Evolutionary conservation across 2,888 invertebrate species (phyloP), one percentile per base, ranked within the genome.

Genomic region (Aleiodes testaceus): DNA sequence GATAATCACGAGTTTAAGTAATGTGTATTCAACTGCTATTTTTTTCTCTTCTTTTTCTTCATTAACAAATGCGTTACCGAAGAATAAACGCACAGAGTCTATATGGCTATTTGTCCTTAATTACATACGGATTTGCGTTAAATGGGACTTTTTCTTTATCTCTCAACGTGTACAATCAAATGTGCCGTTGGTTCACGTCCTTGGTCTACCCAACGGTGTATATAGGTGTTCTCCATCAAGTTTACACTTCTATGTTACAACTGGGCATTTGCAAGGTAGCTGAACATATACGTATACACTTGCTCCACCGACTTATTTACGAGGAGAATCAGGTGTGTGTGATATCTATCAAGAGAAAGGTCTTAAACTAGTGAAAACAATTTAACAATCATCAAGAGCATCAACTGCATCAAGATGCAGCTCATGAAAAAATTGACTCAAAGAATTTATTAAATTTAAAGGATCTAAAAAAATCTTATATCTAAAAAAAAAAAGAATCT

Each of bases 141-240:
- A 36, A 47, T n/a, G 14, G 47, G 14, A 1, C 5, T 47, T 47
- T 47, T 9, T 36, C 11, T 36, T 36, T 36, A n/a, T 9, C 16
- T 14, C 47, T 47, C 16, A 47, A 47, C 16, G 50, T 49, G 49
- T 66, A 50, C 50, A 30, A 66, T 66, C 65, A 49, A 66, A 66
- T 49, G 50, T 14, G 22, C 49, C 26, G 49, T 66, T 66, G 50
- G 50, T 66, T 61, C 18, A 66, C 50, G 66, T 49, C 66, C 66
- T 66, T 66, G 66, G 42, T 66, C 18, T 52, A 50, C 22, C 66
- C 11, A 42, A 50, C 18, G 18, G 14, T 42, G 59, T 55, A 42
- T 59, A 36, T 36, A 36, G 5, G 26, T 14, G 42, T 20, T 59
- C 14, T 36, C 59, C 59, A 42, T 59, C 59, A 36, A 16, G 36